Base-by-base conservation (phyloP, 2,113 vertebrate genomes). In the Casuarius casuarius region DNA sequence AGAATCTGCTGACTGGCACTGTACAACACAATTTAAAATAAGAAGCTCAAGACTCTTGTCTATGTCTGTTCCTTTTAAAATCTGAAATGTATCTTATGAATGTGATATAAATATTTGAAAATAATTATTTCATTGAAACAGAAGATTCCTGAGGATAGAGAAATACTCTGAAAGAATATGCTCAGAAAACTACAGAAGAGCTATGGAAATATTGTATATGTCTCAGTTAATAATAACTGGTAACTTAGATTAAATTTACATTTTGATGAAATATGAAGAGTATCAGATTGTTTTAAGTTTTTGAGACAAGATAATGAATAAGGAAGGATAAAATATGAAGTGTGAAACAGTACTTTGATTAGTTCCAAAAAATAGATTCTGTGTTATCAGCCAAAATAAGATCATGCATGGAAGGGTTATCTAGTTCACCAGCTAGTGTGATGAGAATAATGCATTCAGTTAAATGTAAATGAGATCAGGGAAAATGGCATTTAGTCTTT, bases 401-500 rank as follows among this genome's bases (percentile, higher is more conserved):
- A 74, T 77, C 26, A 84, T 63, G 23, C 63, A 26, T 68, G 52
- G 33, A 84, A 94, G 72, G 12, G 20, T 58, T 94, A 61, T 75
- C 58, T 59, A 38, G 54, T 71, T 62, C 67, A 82, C 79, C 80
- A 90, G n/a, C 44, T 75, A 61, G n/a, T 72, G 59, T 75, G 59
- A 40, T 79, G 62, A 95, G 54, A 89, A 83, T 83, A 49, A 83
- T 71, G 38, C n/a, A 52, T 75, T 28, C 44, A 71, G 42, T 42
- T 71, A 71, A 87, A 79, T 67, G 56, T 51, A 75, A 92, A 51
- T 75, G 6, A 59, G 28, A 61, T 49, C 44, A 72, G 33, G 74
- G 71, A 66, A 77, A 92, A 85, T 87, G 76, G 26, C 18, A n/a
- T 77, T 84, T 91, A 82, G 31, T 51, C 49, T 61, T 95, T 86